Conservation (phyloP, 37 sponge, comb jelly and placozoan genomes). For the Oscarella lobularis region DNA sequence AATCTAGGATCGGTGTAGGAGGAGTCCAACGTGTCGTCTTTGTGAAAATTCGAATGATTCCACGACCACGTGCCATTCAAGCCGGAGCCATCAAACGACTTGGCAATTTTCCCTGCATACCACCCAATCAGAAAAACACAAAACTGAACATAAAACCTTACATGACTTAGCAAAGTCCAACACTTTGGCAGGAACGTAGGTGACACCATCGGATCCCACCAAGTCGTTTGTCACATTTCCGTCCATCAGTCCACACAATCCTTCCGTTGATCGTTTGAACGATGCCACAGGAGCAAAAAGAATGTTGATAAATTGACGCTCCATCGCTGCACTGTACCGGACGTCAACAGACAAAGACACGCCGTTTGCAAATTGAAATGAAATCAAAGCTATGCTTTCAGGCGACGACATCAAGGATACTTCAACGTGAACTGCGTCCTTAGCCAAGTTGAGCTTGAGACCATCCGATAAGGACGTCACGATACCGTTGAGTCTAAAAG, state of each 20-base stretch:
- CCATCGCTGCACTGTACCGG: not conserved
- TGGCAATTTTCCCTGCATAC: not conserved
- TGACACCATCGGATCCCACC: not conserved
- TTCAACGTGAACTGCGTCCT: not conserved
- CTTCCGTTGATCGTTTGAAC: not conserved
- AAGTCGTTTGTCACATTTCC: not conserved
- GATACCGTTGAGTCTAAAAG: not conserved
- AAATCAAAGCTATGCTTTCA: not conserved
- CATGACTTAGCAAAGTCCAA: not conserved
- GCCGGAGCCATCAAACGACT: not conserved
- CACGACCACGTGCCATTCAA: constrained; percentile 2
- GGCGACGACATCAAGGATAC: not conserved
- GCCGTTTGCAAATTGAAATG: not conserved
- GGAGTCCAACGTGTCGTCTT: not conserved
- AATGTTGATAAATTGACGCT: constrained; percentile 1
- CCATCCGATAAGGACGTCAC: not conserved
- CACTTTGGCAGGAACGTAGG: not conserved
- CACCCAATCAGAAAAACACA: too few relatives aligned
- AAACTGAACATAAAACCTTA: too few relatives aligned
- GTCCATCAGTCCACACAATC: not conserved
- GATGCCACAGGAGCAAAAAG: not conserved
- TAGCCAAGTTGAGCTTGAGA: not conserved
- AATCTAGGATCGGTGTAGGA: not conserved
- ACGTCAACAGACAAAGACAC: not conserved
- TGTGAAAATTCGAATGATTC: not conserved